Percentiles rank a stretch among this genome's conserved stretches.
Evolutionary conservation across 2,888 invertebrate species (phyloP).

Genomic region (Ichneumon xanthorius): DNA sequence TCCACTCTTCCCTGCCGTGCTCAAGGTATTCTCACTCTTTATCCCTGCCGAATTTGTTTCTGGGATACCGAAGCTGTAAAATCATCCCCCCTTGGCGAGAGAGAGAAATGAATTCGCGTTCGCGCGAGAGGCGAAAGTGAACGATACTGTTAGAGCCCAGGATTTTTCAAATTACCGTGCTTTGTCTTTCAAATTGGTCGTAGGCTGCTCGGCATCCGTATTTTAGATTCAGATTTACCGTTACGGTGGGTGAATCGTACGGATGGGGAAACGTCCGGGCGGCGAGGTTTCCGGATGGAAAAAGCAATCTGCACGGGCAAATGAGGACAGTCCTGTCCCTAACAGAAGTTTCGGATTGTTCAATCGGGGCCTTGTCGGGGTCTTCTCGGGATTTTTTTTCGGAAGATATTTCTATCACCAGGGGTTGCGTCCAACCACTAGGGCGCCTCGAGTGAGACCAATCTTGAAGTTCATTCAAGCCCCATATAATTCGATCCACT

Average conservation of each 20-base stretch:
- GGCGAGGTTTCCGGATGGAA: neutral
- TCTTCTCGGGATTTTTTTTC: neutral
- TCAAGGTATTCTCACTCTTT: constrained; percentile 58
- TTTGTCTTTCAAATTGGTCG: neutral
- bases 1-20: constrained; percentile 33
- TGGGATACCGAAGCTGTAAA: constrained; percentile 4
- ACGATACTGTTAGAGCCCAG: neutral
- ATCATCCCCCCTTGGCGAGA: constrained; percentile 1
- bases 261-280: neutral
- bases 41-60: constrained; percentile 15
- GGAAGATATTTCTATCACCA: neutral
- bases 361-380: no score
- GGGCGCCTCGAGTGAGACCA: no score
- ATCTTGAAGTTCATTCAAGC: no score
- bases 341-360: neutral
- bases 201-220: neutral
- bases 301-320: neutral
- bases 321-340: neutral
- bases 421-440: neutral
- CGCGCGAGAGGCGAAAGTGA: neutral
- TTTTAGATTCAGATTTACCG: neutral
- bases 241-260: neutral
- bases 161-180: constrained; percentile 2
- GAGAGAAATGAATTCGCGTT: neutral
- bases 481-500: no score